Base-by-base conservation (phyloP, 2,888 invertebrate species). In the Aphelenchoides bicaudatus region DNA sequence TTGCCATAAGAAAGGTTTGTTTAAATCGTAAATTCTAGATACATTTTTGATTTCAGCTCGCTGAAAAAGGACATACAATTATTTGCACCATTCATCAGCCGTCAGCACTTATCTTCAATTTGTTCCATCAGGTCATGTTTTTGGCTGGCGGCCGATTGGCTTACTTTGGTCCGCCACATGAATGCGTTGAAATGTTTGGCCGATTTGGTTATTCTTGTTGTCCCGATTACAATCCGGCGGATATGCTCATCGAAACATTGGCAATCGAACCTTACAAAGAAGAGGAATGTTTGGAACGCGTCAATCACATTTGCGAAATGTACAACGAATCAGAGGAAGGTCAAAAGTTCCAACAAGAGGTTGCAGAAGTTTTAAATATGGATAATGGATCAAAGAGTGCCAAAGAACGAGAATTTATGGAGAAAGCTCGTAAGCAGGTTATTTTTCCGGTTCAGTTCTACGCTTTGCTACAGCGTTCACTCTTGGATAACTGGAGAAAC, bases 141-240 rank as follows among this genome's bases (percentile, higher is more conserved):
- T 87, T 94, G 87, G 88, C 91, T 0, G 91, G 91, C 76, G 94
- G 94, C 1, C 83, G 90, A 64, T 88, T 89, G 0, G 92, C 91
- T 0, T 85, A 80, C 72, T 78, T 91, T 66, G 93, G 93, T 1
- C 86, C 88, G 0, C 86, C 88, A 0, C 84, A 84, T 25, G 87
- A 88, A 74, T 90, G 48, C 5, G n/a, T 25, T 23, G 19, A 23
- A 2, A 49, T 37, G 39, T 57, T 56, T 23, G 38, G 5, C 47
- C 29, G 29, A 19, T n/a, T 4, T 5, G n/a, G n/a, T n/a, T n/a
- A n/a, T n/a, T n/a, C n/a, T n/a, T n/a, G n/a, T n/a, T 25, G 47
- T 30, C 85, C 85, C 1, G 90, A 90, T 79, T 90, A 88, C 80
- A 91, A 80, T 58, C 78, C 74, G 0, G 79, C 80, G 6, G 81